phyloP scores from a whole-genome alignment of 2,888 invertebrate species.

The Leuctra nigra region DNA sequence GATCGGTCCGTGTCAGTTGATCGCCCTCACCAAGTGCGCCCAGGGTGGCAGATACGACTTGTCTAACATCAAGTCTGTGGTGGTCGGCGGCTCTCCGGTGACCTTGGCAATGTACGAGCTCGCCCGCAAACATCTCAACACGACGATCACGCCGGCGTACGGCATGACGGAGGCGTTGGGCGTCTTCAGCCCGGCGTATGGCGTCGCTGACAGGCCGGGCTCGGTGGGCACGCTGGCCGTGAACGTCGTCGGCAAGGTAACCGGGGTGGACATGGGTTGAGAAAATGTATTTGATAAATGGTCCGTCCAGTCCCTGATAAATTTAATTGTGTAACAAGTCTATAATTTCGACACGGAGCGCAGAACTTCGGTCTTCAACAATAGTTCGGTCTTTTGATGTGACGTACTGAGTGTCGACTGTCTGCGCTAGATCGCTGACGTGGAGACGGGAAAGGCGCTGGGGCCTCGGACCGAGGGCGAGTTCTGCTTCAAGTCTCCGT shows the following conservation, averaged over 20 bases:
- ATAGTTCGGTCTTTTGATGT: no score
- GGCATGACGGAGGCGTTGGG: neutral
- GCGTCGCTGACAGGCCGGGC: conserved; percentile 45
- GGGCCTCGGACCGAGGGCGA: conserved; percentile 3
- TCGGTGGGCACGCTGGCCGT: conserved; percentile 57
- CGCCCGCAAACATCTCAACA: neutral
- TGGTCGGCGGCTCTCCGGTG: conserved; percentile 3
- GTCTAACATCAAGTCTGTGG: neutral
- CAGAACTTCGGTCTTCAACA: no score
- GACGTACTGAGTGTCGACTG: neutral
- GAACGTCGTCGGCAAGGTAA: conserved; percentile 1
- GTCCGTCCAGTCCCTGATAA: no score
- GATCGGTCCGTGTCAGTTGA: neutral
- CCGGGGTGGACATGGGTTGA: no score
- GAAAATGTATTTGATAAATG: no score
- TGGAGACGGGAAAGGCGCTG: conserved; percentile 3
- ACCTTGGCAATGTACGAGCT: neutral
- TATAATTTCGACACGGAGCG: no score
- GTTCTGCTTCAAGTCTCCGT: conserved; percentile 4
- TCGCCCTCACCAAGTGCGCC: neutral
- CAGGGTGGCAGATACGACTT: neutral
- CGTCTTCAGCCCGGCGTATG: conserved; percentile 16
- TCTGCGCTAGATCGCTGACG: neutral
- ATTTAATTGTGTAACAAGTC: no score
- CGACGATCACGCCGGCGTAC: neutral